Percentiles rank a stretch among this genome's conserved stretches.
These are phyloP conservation scores for Alcedo quadribrachys DNA, from an alignment of 2,797 vertebrate species.

Conservation along the genomic window DNA sequence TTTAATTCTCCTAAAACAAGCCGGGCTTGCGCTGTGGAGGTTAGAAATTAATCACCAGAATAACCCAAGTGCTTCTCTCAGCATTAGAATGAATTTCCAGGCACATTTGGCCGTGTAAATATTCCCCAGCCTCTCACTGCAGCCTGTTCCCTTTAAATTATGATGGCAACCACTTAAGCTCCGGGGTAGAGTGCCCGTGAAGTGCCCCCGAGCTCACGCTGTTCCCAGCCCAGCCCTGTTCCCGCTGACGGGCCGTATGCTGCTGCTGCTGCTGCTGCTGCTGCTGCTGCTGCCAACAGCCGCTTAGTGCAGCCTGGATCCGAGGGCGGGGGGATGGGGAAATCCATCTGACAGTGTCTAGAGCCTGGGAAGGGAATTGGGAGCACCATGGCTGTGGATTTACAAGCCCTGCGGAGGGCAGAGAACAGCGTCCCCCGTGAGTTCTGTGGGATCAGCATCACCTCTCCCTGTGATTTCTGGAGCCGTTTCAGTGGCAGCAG, in stretches of 20 bases:
- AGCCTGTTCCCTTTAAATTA: neutral
- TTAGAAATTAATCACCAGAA: slow-evolving; percentile 12
- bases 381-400: neutral
- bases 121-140: neutral
- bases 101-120: neutral
- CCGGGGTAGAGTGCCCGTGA: neutral
- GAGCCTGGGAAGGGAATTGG: neutral
- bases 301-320: rapidly evolving
- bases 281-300: neutral
- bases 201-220: neutral
- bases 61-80: neutral
- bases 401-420: neutral
- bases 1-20: slow-evolving; percentile 17
- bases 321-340: neutral
- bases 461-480: neutral
- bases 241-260: neutral
- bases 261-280: neutral
- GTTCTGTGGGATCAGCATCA: neutral
- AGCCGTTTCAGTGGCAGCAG: neutral
- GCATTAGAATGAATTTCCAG: slow-evolving; percentile 26
- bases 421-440: neutral
- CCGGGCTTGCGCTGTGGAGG: neutral
- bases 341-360: neutral
- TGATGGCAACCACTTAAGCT: neutral
- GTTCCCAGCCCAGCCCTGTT: neutral